These are phyloP conservation scores for Oxygymnocypris stewartii DNA, from an alignment of 2,113 vertebrate genomes.

Conservation along the genomic window DNA sequence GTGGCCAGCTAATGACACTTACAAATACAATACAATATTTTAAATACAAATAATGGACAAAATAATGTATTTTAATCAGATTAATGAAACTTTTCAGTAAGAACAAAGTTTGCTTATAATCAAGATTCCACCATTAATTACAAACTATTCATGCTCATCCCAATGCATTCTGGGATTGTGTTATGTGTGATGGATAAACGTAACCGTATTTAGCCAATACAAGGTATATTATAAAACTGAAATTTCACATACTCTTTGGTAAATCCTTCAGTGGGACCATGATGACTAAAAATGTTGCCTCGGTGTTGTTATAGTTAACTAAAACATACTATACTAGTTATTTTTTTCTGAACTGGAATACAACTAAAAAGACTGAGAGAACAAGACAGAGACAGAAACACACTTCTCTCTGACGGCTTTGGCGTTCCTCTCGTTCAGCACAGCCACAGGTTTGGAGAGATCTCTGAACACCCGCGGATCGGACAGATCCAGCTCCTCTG, in stretches of 20 bases:
- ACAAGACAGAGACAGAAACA: constrained; percentile 17
- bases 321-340: neutral
- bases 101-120: neutral
- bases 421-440: constrained; percentile 92
- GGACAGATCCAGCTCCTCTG: constrained; percentile 90
- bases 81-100: neutral
- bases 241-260: neutral
- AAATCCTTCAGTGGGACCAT: neutral
- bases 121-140: neutral
- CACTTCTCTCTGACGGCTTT: constrained; percentile 91
- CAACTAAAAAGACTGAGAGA: no score
- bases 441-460: constrained; percentile 92
- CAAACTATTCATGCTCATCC: neutral
- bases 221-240: neutral
- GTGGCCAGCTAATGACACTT: neutral
- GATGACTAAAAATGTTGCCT: neutral
- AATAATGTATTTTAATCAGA: neutral
- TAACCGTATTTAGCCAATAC: neutral
- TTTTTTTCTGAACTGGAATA: no score
- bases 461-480: constrained; percentile 92
- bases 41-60: neutral
- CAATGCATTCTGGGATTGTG: neutral
- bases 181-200: neutral
- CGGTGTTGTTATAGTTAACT: neutral
- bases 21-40: neutral